phyloP scores from a whole-genome alignment of 2,797 vertebrate species.

The Anabacerthia variegaticeps region DNA sequence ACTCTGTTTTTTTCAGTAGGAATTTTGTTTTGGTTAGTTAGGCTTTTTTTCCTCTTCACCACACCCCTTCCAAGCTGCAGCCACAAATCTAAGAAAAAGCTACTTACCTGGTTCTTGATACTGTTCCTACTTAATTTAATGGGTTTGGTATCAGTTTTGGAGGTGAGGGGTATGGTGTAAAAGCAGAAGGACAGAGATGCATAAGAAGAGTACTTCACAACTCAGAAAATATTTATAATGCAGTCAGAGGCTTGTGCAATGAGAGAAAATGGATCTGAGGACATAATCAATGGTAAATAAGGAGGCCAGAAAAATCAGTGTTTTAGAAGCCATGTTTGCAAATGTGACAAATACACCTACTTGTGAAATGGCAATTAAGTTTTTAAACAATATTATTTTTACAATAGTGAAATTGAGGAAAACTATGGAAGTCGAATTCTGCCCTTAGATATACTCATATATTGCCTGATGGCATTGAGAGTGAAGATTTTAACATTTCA shows the following conservation, averaged over 20 bases:
- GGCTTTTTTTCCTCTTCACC: background rate
- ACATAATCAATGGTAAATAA: background rate
- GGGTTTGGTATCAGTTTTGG: background rate
- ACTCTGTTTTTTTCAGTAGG: background rate
- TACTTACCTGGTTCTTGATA: background rate
- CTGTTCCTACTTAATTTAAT: background rate
- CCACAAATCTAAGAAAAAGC: background rate
- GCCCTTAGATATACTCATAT: background rate
- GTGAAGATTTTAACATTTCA: background rate
- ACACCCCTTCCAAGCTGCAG: background rate
- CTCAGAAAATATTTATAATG: background rate
- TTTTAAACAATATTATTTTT: background rate
- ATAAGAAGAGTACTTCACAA: background rate
- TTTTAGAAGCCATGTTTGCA: conserved; percentile 8
- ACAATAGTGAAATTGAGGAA: background rate
- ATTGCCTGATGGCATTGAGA: background rate
- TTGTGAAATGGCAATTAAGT: background rate
- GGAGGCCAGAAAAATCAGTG: background rate
- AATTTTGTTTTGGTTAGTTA: background rate
- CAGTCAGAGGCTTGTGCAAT: background rate
- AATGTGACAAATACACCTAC: background rate
- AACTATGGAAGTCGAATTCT: background rate
- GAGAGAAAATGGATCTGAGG: background rate
- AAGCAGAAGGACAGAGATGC: background rate
- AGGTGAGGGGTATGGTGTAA: background rate